Evolutionary conservation across 2,888 invertebrate genomes (phyloP).

Genomic region (Operophtera brumata): DNA sequence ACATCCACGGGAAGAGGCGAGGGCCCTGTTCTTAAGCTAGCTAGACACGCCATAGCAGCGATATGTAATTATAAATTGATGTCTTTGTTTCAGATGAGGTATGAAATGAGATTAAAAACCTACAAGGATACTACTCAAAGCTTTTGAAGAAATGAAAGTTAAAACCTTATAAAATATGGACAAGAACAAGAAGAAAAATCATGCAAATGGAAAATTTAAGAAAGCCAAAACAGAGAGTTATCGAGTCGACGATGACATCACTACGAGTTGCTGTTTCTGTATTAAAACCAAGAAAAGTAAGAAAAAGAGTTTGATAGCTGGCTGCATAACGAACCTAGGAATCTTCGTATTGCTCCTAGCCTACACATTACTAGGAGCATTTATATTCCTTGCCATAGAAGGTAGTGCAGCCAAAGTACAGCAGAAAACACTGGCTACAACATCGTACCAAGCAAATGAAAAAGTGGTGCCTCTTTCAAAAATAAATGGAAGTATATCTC

Average conservation of each 20-base stretch:
- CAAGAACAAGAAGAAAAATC: constrained; percentile 72
- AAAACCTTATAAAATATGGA: constrained; percentile 58
- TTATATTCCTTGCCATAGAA: constrained; percentile 92
- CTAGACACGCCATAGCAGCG: no score
- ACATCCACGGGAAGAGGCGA: no score
- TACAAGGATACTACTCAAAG: constrained; percentile 11
- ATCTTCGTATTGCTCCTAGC: constrained; percentile 90
- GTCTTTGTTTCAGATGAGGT: constrained; percentile 32
- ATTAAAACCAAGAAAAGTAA: constrained; percentile 74
- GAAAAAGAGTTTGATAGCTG: constrained; percentile 79
- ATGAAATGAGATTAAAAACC: constrained; percentile 10
- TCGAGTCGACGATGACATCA: constrained; percentile 61
- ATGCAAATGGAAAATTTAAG: constrained; percentile 71
- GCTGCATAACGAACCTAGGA: constrained; percentile 89
- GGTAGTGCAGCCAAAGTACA: constrained; percentile 81
- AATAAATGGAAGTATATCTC: constrained; percentile 63
- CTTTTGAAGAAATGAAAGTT: constrained; percentile 18
- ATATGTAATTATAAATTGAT: constrained; percentile 26
- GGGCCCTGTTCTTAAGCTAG: no score
- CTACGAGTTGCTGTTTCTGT: constrained; percentile 74
- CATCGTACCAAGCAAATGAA: constrained; percentile 70
- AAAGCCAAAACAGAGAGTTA: constrained; percentile 66
- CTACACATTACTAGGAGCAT: constrained; percentile 87
- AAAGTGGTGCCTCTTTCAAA: constrained; percentile 60
- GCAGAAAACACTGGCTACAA: constrained; percentile 74